Evolutionary conservation across 2,113 vertebrate genomes (phyloP).

Genomic region (Acrocephalus arundinaceus): DNA sequence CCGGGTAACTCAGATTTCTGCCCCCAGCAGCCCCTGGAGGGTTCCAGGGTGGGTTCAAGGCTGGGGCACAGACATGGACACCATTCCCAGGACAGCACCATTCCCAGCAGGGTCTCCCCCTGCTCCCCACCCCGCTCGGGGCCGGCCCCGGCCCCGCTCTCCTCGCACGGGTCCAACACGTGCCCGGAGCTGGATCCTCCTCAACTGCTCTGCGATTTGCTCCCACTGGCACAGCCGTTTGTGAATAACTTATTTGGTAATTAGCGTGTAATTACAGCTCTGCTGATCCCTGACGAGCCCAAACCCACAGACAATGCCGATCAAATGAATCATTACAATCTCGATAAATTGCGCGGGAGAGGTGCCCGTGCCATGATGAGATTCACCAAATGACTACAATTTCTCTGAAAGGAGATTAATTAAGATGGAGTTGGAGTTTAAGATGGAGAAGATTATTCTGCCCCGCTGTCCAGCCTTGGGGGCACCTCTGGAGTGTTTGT

Average conservation of each 20-base stretch:
- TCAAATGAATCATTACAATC: conserved; percentile 65
- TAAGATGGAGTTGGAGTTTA: not conserved
- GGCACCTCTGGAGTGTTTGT: not conserved
- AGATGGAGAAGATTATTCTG: not conserved
- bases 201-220: not conserved
- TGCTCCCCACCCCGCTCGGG: rapidly evolving
- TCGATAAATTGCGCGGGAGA: conserved; percentile 44
- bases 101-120: not conserved
- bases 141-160: rapidly evolving
- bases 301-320: conserved; percentile 61
- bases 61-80: rapidly evolving
- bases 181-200: not conserved
- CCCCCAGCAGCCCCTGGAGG: not conserved
- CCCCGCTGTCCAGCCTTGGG: not conserved
- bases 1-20: rapidly evolving
- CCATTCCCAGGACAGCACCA: rapidly evolving
- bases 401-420: conserved; percentile 49
- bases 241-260: conserved; percentile 53
- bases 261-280: conserved; percentile 60
- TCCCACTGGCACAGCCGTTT: conserved; percentile 18
- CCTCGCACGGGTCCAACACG: rapidly evolving
- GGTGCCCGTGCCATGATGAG: conserved; percentile 15
- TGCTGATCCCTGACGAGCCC: conserved; percentile 59
- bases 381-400: conserved; percentile 20
- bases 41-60: no score